Evolutionary conservation across 2,888 invertebrate species (phyloP), one percentile per base, ranked within the genome.

Genomic region (Drosophila peninsularis): DNA sequence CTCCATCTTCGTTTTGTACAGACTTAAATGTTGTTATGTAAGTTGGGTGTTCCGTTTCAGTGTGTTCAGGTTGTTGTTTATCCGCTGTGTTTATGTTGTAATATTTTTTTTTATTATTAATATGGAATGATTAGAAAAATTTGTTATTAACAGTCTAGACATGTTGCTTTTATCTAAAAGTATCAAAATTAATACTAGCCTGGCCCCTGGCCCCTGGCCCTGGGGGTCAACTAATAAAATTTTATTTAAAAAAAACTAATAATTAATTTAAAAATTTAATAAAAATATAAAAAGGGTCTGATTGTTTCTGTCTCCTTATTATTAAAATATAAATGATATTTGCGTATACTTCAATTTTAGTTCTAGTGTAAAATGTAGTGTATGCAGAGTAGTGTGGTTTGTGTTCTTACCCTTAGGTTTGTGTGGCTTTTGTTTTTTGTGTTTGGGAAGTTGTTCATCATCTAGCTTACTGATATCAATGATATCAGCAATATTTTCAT

Each of bases 21-120:
- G 92, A 91, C 82, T 92, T 92, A 74, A 93, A 93, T 74, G 93
- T 92, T 74, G 90, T 92, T 72, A 92, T 90, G 80, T 91, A 92
- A 61, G 91, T 88, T 66, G 92, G 91, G 78, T 91, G 91, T 90
- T 92, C 91, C 79, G 90, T 88, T 71, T 90, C 83, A 71, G 75
- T 81, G 78, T 90, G 78, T 82, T 90, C 80, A 21, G 78, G 76
- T 65, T 82, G 78, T 58, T 78, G 76, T 78, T 87, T 89, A 63
- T 90, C 91, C 84, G 83, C 89, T 91, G 75, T 72, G 52, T 76
- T 73, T 47, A 42, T 78, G 77, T 67, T 70, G 50, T 58, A 60
- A 19, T 49, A 19, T 49, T 19, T 13, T 21, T 21, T 42, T 32
- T 68, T 57, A 70, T 69, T 36, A 55, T 62, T 56, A 27, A 47